Percentiles rank a stretch among this genome's conserved stretches.
Evolutionary conservation across 2,888 invertebrate genomes (phyloP).

Genomic region (Sarcophaga subvicina): DNA sequence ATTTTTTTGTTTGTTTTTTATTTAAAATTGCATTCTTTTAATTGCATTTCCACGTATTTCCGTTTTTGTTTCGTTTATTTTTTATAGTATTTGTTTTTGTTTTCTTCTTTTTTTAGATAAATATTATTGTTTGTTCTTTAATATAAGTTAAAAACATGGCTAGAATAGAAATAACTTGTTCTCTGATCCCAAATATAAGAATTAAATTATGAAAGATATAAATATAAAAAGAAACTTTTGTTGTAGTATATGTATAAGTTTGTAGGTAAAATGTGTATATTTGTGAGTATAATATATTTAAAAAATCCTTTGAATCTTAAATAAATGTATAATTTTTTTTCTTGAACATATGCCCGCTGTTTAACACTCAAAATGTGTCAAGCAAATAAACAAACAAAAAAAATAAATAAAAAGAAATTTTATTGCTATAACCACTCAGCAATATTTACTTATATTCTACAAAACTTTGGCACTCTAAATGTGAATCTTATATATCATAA

Average conservation of each 20-base stretch:
- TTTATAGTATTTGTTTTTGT: slow-evolving; percentile 70
- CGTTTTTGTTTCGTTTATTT: slow-evolving; percentile 69
- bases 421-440: neutral
- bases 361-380: neutral
- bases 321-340: neutral
- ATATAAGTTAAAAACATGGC: slow-evolving; percentile 35
- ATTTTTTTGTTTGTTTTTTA: slow-evolving; percentile 69
- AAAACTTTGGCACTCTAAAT: neutral
- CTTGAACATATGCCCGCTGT: neutral
- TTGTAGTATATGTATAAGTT: neutral
- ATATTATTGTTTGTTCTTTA: slow-evolving; percentile 23
- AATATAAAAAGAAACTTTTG: neutral
- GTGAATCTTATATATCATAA: neutral
- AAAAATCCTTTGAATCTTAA: slow-evolving; percentile 1
- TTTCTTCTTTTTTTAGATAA: slow-evolving; percentile 70
- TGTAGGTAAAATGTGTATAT: neutral
- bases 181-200: slow-evolving; percentile 57
- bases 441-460: slow-evolving; percentile 1
- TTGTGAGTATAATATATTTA: neutral
- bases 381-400: neutral
- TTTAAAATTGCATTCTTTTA: slow-evolving; percentile 71
- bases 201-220: slow-evolving; percentile 13
- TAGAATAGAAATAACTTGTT: slow-evolving; percentile 33
- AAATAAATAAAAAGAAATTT: neutral
- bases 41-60: slow-evolving; percentile 51